Base-by-base conservation (phyloP, 2,113 vertebrate species). In the Scortum barcoo region DNA sequence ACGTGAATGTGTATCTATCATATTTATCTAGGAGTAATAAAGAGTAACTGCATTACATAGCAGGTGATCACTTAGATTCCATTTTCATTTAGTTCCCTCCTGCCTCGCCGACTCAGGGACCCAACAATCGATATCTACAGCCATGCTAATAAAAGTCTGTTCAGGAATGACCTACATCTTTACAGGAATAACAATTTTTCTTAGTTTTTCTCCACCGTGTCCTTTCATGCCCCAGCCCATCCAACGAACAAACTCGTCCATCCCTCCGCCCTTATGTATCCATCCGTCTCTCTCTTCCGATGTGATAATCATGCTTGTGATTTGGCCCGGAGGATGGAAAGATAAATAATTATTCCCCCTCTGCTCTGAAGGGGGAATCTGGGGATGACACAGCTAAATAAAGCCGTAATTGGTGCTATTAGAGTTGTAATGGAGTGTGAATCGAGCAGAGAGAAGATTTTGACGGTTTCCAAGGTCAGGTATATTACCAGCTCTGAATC, bases 11-110 rank as follows among this genome's bases (percentile, higher is more conserved):
- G 88, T 83, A 93, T 92, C 89, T 88, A 89, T 94, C 93, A 92
- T 92, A 93, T 94, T 94, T 93, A 94, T 94, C 89, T 91, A 3
- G 42, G 67, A 73, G 93, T 92, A 94, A 93, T 93, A 93, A 94
- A 92, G 90, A 81, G 58, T 86, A 92, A 94, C 88, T 85, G 76
- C 87, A 92, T 93, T 93, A 93, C 90, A 93, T 82, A 81, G 87
- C 88, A 91, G 82, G 91, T 92, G 93, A 92, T 94, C 88, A 92
- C 89, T 91, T 86, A 80, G 83, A 83, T 89, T 89, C 85, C 91
- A 93, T 93, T 92, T 91, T 92, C 92, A 92, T 94, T 93, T 87
- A 57, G 83, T 87, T 82, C 71, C 68, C 86, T 48, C 62, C 51
- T 61, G 76, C 88, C 80, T 76, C 65, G 22, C 68, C 72, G 73